These are phyloP conservation scores for Anthoscopus minutus DNA, from an alignment of 2,113 vertebrate genomes.

Conservation along the genomic window DNA sequence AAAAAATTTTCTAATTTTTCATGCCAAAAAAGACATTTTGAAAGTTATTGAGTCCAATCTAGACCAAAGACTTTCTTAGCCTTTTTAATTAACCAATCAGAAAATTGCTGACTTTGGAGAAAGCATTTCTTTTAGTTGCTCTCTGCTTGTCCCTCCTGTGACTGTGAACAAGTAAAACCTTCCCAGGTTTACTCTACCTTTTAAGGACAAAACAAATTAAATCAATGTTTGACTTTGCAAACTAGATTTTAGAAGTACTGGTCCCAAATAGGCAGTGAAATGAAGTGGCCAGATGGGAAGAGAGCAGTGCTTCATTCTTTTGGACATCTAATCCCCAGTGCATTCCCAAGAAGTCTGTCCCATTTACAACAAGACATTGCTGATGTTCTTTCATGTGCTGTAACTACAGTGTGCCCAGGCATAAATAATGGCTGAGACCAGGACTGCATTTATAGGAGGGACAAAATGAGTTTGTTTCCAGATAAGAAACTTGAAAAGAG, in stretches of 20 bases:
- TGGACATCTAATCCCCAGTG: background rate
- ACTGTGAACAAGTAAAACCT: background rate
- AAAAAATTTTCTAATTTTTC: background rate
- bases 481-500: background rate
- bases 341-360: conserved; percentile 1
- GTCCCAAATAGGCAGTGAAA: background rate
- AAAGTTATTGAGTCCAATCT: background rate
- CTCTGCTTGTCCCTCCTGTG: background rate
- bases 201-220: background rate
- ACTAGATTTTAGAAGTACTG: background rate
- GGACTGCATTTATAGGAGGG: background rate
- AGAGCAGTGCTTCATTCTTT: background rate
- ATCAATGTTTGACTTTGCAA: background rate
- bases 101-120: background rate
- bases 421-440: background rate
- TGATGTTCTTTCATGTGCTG: conserved; percentile 12
- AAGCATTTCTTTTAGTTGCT: background rate
- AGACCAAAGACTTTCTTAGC: background rate
- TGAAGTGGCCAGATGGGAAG: conserved; percentile 26
- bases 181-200: background rate
- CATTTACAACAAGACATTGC: background rate
- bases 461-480: background rate
- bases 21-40: background rate
- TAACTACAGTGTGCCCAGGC: background rate
- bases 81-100: background rate